Evolutionary conservation across 2,113 vertebrate genomes (phyloP).

Genomic region (Periophthalmus modestus): DNA sequence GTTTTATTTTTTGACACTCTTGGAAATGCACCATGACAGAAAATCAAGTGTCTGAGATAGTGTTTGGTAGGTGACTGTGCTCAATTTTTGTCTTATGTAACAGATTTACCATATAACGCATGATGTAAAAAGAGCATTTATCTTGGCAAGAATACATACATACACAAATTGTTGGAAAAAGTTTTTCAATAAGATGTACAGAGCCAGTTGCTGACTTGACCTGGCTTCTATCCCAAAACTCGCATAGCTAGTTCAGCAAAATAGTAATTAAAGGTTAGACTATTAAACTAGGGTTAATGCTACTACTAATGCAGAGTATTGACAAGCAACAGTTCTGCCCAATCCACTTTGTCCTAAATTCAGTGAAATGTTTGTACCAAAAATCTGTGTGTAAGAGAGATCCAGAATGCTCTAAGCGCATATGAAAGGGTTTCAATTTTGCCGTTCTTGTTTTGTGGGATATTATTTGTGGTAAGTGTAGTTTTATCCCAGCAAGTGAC

Average conservation of each 20-base stretch:
- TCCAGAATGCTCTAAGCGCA: background rate
- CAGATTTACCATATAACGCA: too few species aligned
- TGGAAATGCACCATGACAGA: too few species aligned
- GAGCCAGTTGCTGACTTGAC: background rate
- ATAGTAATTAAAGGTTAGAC: constrained; percentile 5
- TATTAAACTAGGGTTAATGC: constrained; percentile 3
- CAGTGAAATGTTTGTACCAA: background rate
- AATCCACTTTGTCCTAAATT: background rate
- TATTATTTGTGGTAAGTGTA: too few species aligned
- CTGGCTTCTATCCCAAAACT: background rate
- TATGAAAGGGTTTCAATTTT: too few species aligned
- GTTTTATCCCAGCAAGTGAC: too few species aligned
- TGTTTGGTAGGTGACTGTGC: too few species aligned
- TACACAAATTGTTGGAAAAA: background rate
- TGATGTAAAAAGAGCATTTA: too few species aligned
- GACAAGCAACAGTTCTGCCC: background rate
- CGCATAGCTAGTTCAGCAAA: background rate
- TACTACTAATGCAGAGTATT: background rate
- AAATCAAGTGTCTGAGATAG: too few species aligned
- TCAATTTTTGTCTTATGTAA: too few species aligned
- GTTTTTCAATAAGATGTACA: background rate
- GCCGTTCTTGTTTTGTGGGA: too few species aligned
- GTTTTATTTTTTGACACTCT: too few species aligned
- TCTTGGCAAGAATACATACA: too few species aligned
- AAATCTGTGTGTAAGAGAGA: background rate